A percentile compares a stretch with the other conserved stretches of the same genome.
Conservation (phyloP, 2,888 invertebrate genomes). For the Bhutanitis thaidina region DNA sequence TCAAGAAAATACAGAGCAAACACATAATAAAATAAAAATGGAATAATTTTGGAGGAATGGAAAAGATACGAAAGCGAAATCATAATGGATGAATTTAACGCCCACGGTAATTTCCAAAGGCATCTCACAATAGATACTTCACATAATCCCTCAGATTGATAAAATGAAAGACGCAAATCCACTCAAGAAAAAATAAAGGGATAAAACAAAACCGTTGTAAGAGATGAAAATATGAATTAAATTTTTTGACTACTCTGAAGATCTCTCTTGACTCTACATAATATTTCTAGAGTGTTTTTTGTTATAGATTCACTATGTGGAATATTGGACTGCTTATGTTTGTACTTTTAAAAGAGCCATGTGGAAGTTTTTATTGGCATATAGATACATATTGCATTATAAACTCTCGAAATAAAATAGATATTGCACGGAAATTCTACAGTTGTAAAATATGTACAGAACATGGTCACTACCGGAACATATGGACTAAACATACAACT, state of each 20-base stretch:
- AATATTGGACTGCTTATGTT: slow-evolving; percentile 8
- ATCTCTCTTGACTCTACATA: neutral
- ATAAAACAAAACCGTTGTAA: neutral
- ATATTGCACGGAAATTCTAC: slow-evolving; percentile 6
- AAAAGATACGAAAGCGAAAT: neutral
- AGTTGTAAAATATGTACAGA: neutral
- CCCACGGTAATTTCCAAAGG: slow-evolving; percentile 3
- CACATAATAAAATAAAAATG: no score
- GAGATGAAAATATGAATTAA: slow-evolving; percentile 2
- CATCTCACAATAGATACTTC: slow-evolving; percentile 5
- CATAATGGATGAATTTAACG: slow-evolving; percentile 3
- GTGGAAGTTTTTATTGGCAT: no score
- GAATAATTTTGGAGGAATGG: neutral
- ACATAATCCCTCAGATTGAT: slow-evolving; percentile 18
- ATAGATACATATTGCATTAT: no score
- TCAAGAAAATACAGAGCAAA: no score
- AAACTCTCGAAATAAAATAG: no score
- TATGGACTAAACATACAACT: neutral
- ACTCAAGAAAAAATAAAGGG: slow-evolving; percentile 13
- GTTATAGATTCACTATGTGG: neutral
- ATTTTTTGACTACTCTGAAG: neutral
- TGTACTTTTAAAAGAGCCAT: slow-evolving; percentile 13
- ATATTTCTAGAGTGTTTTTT: neutral
- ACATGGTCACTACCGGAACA: neutral
- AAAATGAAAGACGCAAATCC: slow-evolving; percentile 20